phyloP scores from a whole-genome alignment of 2,797 vertebrate species.

The Tolypeutes matacus region DNA sequence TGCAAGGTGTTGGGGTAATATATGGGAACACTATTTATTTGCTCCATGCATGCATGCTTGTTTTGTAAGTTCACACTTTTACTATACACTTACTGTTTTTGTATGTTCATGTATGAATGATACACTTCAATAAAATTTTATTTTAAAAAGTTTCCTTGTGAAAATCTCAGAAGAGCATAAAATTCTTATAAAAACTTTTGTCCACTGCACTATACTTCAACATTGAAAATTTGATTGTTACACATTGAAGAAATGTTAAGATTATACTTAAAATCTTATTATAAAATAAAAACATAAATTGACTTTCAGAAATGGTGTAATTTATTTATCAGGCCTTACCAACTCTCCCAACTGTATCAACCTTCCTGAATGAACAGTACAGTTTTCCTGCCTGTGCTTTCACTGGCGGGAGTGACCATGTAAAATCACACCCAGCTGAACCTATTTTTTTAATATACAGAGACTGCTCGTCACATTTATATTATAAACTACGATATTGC shows the following conservation, averaged over 20 bases:
- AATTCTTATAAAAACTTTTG: not conserved
- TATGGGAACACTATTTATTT: no score
- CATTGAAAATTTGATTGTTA: not conserved
- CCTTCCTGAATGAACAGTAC: not conserved
- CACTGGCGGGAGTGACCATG: not conserved
- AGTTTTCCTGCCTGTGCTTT: not conserved
- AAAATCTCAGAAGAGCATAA: constrained; percentile 47
- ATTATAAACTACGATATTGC: not conserved
- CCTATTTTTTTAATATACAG: not conserved
- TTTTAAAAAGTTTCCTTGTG: not conserved
- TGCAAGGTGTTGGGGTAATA: no score
- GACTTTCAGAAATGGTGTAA: not conserved
- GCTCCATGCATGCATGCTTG: no score
- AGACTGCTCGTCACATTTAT: not conserved
- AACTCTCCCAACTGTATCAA: not conserved
- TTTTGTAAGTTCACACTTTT: no score
- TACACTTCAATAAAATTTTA: no score
- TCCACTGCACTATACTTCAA: not conserved
- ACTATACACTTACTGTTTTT: no score
- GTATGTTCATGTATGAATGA: no score
- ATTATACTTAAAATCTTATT: constrained; percentile 22
- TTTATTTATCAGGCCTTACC: not conserved
- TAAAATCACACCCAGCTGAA: not conserved
- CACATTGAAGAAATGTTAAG: not conserved
- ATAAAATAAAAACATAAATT: not conserved